Base-by-base conservation (phyloP, 2,797 vertebrate species). In the Distichodus sexfasciatus region DNA sequence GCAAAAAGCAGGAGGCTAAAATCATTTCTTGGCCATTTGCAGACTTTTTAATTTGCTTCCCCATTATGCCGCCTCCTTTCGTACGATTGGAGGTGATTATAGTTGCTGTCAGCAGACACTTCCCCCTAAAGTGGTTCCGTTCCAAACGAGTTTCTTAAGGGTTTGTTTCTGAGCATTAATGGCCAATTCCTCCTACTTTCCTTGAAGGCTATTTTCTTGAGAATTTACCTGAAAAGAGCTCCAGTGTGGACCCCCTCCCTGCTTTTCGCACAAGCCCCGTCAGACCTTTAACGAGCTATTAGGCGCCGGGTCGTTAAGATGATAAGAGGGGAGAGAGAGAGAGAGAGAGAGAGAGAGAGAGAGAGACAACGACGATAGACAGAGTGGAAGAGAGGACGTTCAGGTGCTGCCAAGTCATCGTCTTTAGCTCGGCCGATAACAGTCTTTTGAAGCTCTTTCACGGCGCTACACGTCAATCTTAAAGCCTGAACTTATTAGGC, bases 261-360 rank as follows among this genome's bases (percentile, higher is more conserved):
- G 11, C 29, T 17, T 3, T 46, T 24, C 29, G 24, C 24, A 1
- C 24, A 8, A 35, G 28, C 19, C 12, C 28, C 23, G 10, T 15
- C 40, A 53, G 23, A 57, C 51, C 35, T 65, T 61, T n/a, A 11
- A 61, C n/a, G 12, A 24, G 41, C 54, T 54, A 57, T 66, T 12
- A 21, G 58, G 57, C 62, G 48, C 63, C 26, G 41, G 58, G 53
- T 68, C 17, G 36, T 72, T 72, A 43, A 5, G 11, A 59, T 17
- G 69, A 64, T 76, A 62, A 68, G 51, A 36, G 14, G 23, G 43
- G 41, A n/a, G n/a, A n/a, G n/a, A n/a, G n/a, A n/a, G n/a, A n/a
- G n/a, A n/a, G n/a, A n/a, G n/a, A n/a, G n/a, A n/a, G n/a, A n/a
- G n/a, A n/a, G n/a, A n/a, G n/a, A n/a, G n/a, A n/a, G n/a, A n/a